phyloP scores from a whole-genome alignment of 2,113 vertebrate genomes.

The Uria aalge region DNA sequence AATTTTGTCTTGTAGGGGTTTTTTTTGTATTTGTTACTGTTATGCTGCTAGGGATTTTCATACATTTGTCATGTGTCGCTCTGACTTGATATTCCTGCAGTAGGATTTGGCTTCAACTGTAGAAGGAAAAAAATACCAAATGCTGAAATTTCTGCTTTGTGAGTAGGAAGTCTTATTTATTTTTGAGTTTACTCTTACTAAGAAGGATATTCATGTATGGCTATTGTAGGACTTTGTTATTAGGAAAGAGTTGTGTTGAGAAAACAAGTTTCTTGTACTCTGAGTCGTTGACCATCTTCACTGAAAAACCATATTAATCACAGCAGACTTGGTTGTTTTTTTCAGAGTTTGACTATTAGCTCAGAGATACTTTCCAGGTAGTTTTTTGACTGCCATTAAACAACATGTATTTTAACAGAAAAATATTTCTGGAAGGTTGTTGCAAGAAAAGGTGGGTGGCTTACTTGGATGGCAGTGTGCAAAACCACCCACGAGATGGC shows the following conservation, averaged over 20 bases:
- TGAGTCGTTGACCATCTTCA: not conserved
- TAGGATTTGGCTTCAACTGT: not conserved
- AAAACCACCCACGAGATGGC: slow-evolving; percentile 6
- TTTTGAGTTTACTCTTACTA: not conserved
- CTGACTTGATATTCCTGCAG: not conserved
- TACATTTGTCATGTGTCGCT: not conserved
- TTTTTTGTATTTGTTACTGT: not conserved
- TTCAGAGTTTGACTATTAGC: not conserved
- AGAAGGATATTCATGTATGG: not conserved
- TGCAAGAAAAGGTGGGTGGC: accelerated
- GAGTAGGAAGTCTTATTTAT: not conserved
- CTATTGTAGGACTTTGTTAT: not conserved
- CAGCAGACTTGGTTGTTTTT: not conserved
- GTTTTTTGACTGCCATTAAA: not conserved
- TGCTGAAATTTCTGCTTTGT: not conserved
- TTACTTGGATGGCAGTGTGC: not conserved
- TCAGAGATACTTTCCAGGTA: not conserved
- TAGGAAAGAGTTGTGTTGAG: not conserved
- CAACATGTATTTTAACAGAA: not conserved
- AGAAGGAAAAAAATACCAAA: not conserved
- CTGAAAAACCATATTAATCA: not conserved
- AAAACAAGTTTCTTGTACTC: not conserved
- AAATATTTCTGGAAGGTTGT: not conserved
- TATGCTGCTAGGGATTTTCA: not conserved
- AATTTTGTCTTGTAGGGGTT: not conserved